Percentiles rank a stretch among this genome's conserved stretches.
phyloP scores from a whole-genome alignment of 2,888 invertebrate species.

The Osedax fenrisi region DNA sequence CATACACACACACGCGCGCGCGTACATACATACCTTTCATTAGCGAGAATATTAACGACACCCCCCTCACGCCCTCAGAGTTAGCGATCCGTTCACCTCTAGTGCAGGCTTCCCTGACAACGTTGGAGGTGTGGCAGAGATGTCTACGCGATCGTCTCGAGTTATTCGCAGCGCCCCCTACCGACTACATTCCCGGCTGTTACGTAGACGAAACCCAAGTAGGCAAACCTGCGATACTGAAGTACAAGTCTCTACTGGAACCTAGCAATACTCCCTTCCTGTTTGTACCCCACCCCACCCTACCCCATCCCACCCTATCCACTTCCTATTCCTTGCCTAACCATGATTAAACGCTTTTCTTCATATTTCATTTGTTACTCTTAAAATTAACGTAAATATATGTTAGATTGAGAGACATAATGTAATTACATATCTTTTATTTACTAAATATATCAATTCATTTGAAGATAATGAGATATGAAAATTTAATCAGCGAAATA shows the following conservation, averaged over 20 bases:
- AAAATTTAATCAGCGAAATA: no score
- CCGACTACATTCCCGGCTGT: constrained; percentile 78
- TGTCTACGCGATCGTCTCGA: constrained; percentile 62
- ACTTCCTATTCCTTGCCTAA: neutral
- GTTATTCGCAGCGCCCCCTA: constrained; percentile 64
- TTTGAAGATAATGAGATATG: no score
- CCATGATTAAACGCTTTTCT: no score
- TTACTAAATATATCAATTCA: no score
- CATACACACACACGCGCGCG: no score
- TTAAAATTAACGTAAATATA: no score
- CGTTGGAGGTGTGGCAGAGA: constrained; percentile 79
- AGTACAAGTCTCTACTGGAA: constrained; percentile 79
- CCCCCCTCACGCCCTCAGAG: constrained; percentile 56
- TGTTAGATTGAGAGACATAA: no score
- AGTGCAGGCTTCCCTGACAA: constrained; percentile 73
- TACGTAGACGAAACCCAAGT: constrained; percentile 56
- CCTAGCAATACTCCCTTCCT: constrained; percentile 87
- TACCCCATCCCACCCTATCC: neutral
- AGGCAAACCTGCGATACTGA: constrained; percentile 66
- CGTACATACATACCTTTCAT: no score
- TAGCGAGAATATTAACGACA: no score
- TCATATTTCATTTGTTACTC: no score
- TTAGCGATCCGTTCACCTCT: constrained; percentile 83
- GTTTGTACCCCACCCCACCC: constrained; percentile 50
- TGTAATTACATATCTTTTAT: no score